Conservation (phyloP, 1,140 invertebrate species). For the Scaptomyza graminum region DNA sequence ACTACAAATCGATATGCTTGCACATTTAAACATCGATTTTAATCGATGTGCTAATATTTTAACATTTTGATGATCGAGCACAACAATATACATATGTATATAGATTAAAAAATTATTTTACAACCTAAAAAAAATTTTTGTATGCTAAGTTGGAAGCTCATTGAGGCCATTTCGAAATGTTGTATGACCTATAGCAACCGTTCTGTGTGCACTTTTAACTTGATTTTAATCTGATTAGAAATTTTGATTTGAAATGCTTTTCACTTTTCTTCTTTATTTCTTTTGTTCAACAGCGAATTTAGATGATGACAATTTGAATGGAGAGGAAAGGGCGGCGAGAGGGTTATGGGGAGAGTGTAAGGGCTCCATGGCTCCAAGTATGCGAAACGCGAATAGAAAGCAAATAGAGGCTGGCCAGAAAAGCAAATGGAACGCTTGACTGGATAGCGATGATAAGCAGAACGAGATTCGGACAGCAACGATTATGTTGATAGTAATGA, state of each 20-base stretch:
- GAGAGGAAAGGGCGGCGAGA: no score
- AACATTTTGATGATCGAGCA: no score
- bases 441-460: slow-evolving; percentile 60
- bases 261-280: background rate
- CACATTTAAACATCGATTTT: no score
- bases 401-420: slow-evolving; percentile 13
- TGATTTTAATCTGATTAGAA: background rate
- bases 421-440: slow-evolving; percentile 32
- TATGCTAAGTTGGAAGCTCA: no score
- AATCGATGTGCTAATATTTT: no score
- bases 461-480: slow-evolving; percentile 26
- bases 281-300: background rate
- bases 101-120: no score
- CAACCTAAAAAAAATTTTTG: no score
- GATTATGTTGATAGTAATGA: slow-evolving; percentile 17
- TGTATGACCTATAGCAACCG: background rate
- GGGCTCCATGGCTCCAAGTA: slow-evolving; percentile 6
- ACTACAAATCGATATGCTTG: no score
- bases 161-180: background rate
- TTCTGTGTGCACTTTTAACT: background rate
- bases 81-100: no score
- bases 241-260: background rate
- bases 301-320: background rate
- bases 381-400: slow-evolving; percentile 39
- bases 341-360: background rate